These are phyloP conservation scores for Sialis fuliginosa DNA, from an alignment of 2,888 invertebrate genomes.

Conservation along the genomic window DNA sequence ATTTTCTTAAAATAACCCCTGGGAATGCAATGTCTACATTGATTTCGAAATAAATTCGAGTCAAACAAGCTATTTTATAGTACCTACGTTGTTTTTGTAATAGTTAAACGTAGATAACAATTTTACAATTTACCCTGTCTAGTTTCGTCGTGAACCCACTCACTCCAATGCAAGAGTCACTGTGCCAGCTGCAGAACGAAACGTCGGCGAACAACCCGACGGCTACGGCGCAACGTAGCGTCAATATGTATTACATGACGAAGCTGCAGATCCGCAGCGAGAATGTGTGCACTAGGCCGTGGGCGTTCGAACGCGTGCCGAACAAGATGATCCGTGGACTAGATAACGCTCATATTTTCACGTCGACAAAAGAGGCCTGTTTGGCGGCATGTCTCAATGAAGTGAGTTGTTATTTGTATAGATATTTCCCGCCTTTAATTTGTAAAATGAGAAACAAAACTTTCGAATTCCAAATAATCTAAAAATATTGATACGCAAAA, in stretches of 20 bases:
- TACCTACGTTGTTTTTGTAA: too few species aligned
- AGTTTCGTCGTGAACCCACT: conserved; percentile 86
- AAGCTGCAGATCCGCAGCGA: conserved; percentile 80
- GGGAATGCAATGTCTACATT: too few species aligned
- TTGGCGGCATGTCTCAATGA: conserved; percentile 84
- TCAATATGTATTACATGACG: conserved; percentile 90
- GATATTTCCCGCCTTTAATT: neutral
- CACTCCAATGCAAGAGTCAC: conserved; percentile 80
- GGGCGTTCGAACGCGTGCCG: conserved; percentile 86
- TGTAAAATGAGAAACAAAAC: neutral
- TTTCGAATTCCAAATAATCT: neutral
- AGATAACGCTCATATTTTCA: conserved; percentile 83
- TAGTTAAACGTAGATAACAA: too few species aligned
- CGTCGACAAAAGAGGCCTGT: conserved; percentile 87
- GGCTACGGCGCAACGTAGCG: conserved; percentile 64
- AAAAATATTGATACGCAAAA: too few species aligned
- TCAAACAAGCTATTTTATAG: too few species aligned
- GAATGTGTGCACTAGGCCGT: conserved; percentile 78
- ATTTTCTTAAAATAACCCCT: too few species aligned
- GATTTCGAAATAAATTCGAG: too few species aligned
- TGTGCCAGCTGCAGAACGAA: conserved; percentile 82
- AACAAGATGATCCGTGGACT: conserved; percentile 81
- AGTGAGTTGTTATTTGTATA: conserved; percentile 25
- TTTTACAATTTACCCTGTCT: conserved; percentile 2
- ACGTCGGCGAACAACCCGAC: conserved; percentile 80